Conservation (phyloP, 2,888 invertebrate genomes). For the Morpho deidamia region DNA sequence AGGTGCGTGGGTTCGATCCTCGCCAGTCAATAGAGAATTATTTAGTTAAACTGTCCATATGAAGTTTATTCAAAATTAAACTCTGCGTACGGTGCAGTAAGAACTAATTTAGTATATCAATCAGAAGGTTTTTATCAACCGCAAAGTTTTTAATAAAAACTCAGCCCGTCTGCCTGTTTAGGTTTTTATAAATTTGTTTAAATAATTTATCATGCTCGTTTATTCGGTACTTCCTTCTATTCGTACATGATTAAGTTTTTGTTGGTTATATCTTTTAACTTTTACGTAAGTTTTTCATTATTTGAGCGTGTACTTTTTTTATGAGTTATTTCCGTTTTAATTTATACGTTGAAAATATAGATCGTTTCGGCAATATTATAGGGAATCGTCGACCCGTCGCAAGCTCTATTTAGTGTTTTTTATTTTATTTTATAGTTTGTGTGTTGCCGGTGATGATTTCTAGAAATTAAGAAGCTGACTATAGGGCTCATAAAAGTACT, state of each 20-base stretch:
- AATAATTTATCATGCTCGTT: slow-evolving; percentile 75
- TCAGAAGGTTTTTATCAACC: slow-evolving; percentile 8
- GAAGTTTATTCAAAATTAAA: slow-evolving; percentile 1
- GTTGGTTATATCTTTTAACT: slow-evolving; percentile 52
- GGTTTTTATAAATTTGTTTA: slow-evolving; percentile 74
- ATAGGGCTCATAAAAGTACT: too few relatives aligned
- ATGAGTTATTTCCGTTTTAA: not conserved
- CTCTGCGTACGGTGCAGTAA: not conserved
- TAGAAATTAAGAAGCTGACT: too few relatives aligned
- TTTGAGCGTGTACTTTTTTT: slow-evolving; percentile 3
- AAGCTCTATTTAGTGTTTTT: not conserved
- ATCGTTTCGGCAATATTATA: too few relatives aligned
- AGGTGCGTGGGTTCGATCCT: slow-evolving; percentile 64
- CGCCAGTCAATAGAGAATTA: slow-evolving; percentile 20
- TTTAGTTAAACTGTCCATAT: slow-evolving; percentile 24
- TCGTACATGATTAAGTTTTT: slow-evolving; percentile 71
- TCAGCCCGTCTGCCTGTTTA: slow-evolving; percentile 46
- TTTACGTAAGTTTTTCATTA: slow-evolving; percentile 31
- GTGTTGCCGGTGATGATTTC: too few relatives aligned
- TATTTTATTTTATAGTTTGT: not conserved
- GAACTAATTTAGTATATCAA: not conserved
- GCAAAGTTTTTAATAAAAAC: slow-evolving; percentile 35
- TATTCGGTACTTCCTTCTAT: slow-evolving; percentile 69
- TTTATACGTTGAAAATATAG: not conserved
- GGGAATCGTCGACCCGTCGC: too few relatives aligned